phyloP scores from a whole-genome alignment of 1,140 invertebrate species.

The Musca domestica region DNA sequence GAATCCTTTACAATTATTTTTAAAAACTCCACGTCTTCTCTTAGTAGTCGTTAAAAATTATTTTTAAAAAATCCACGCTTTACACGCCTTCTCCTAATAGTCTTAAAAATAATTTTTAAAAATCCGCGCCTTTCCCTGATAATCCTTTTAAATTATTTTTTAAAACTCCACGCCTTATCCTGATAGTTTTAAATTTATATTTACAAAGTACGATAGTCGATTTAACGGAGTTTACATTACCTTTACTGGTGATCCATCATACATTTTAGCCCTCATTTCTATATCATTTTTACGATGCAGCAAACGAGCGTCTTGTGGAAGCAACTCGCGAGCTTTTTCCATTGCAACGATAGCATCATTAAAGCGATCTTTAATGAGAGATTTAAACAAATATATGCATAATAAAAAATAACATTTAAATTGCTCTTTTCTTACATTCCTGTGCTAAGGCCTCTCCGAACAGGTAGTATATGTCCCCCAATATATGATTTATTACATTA shows the following conservation, averaged over 20 bases:
- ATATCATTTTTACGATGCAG: conserved; percentile 73
- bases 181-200: too few relatives aligned
- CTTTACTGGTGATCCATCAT: background rate
- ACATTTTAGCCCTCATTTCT: conserved; percentile 23
- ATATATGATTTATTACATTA: background rate
- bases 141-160: too few relatives aligned
- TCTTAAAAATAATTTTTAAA: too few relatives aligned
- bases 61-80: too few relatives aligned
- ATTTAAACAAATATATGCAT: background rate
- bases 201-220: too few relatives aligned
- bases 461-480: background rate
- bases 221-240: conserved; percentile 1
- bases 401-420: background rate
- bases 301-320: conserved; percentile 42
- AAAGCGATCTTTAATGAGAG: conserved; percentile 28
- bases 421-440: background rate
- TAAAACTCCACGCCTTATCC: too few relatives aligned
- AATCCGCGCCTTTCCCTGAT: too few relatives aligned
- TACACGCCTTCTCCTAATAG: too few relatives aligned
- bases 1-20: too few relatives aligned
- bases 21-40: too few relatives aligned
- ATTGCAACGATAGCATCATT: conserved; percentile 39
- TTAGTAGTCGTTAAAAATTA: too few relatives aligned
- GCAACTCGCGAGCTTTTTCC: conserved; percentile 32
- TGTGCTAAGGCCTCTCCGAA: conserved; percentile 16